Evolutionary conservation across 2,797 vertebrate species (phyloP), one percentile per base, ranked within the genome.

Genomic region (Epinephelus coioides): DNA sequence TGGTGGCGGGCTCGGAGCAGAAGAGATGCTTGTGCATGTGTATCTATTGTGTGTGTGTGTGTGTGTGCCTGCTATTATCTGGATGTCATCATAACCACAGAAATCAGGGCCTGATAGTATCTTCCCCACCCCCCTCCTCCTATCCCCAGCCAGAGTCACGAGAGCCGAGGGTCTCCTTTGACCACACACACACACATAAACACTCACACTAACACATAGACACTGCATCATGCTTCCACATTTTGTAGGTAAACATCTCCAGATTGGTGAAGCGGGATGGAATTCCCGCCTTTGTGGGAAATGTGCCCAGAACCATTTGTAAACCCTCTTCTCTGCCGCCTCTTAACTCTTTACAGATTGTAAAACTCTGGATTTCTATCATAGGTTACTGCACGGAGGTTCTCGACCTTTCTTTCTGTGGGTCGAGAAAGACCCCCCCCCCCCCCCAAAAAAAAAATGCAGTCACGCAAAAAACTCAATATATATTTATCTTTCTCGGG

Each of bases 171-270:
- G 92, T 89, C 88, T 95, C 93, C 93, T 94, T 88, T 94, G 96
- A 94, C 95, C 92, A 93, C 94, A 95, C 91, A 93, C 91, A 90
- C 88, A 84, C 69, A 65, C 57, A 73, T 91, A 93, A 88, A 93
- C 79, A 8, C 59, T 13, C 19, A 86, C 62, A 80, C 73, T 61
- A 57, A 87, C 82, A 82, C 86, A 86, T 61, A 88, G 82, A 88
- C 87, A 86, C 79, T 77, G 83, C 86, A 89, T 84, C 86, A 83
- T 70, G 81, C 89, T 81, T 85, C 73, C 80, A 88, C 77, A 94
- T 94, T 95, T 93, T 92, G 89, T 84, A 93, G 94, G 95, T 95
- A 96, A 95, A 96, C 92, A 92, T 25, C 90, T 94, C 89, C 87
- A 95, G 94, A 92, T 93, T 93, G 90, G 78, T 94, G 94, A 93